Conservation (phyloP, 2,797 vertebrate genomes). For the Podargus strigoides region DNA sequence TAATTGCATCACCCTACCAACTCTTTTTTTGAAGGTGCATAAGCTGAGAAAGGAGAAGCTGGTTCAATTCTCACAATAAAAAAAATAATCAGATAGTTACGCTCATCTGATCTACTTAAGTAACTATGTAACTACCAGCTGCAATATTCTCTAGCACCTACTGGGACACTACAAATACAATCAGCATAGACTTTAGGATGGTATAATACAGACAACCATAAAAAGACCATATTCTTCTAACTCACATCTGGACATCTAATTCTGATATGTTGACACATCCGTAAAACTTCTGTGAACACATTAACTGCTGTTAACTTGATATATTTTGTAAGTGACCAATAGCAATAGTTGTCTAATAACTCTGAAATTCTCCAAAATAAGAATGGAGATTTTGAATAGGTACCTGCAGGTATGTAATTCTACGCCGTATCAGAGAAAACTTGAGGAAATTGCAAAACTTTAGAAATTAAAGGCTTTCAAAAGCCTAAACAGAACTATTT, state of each 20-base stretch:
- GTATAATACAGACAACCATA: not conserved
- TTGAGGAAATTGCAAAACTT: not conserved
- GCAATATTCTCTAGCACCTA: not conserved
- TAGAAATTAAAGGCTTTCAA: not conserved
- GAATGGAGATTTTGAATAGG: not conserved
- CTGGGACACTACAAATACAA: accelerated
- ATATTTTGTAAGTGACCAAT: not conserved
- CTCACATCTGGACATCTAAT: not conserved
- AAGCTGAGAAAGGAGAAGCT: not conserved
- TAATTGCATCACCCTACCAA: not conserved
- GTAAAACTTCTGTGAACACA: not conserved
- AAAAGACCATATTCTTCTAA: not conserved
- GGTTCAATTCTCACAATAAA: not conserved
- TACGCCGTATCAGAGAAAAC: not conserved
- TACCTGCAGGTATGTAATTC: not conserved
- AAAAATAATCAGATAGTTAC: not conserved
- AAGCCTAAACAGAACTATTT: not conserved
- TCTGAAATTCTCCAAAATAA: not conserved
- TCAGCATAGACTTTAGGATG: not conserved
- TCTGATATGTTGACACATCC: not conserved
- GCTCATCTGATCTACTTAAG: not conserved
- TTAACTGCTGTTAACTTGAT: not conserved
- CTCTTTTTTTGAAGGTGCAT: not conserved
- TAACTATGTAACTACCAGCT: not conserved
- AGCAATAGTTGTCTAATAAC: not conserved